These are phyloP conservation scores for Leucozona laternaria DNA, from an alignment of 2,888 invertebrate genomes.

Conservation along the genomic window DNA sequence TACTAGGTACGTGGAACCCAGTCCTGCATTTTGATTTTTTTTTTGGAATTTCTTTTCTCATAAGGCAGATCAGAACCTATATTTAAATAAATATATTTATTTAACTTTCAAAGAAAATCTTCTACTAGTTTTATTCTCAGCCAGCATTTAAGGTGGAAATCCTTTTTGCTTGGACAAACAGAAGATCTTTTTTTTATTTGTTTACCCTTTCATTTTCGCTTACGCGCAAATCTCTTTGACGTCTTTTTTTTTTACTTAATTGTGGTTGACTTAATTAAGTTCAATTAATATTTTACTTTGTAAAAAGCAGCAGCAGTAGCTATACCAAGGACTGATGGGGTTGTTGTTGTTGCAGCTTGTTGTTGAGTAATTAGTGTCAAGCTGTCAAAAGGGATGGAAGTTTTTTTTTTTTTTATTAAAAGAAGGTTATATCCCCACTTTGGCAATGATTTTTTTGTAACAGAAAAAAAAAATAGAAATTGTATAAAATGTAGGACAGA, in stretches of 20 bases:
- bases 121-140: too few relatives aligned
- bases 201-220: too few relatives aligned
- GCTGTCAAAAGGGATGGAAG: conserved; percentile 17
- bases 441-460: background rate
- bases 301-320: conserved; percentile 1
- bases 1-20: too few relatives aligned
- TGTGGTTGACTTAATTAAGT: conserved; percentile 37
- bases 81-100: too few relatives aligned
- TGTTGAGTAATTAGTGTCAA: conserved; percentile 40
- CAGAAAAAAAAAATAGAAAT: background rate
- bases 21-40: too few relatives aligned
- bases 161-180: too few relatives aligned
- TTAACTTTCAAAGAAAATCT: too few relatives aligned
- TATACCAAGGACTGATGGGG: conserved; percentile 1
- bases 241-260: conserved; percentile 20
- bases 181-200: too few relatives aligned
- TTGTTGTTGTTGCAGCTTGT: background rate
- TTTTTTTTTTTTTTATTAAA: background rate
- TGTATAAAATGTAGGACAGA: background rate
- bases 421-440: conserved; percentile 8
- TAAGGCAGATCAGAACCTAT: too few relatives aligned
- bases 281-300: conserved; percentile 29
- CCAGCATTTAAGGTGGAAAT: too few relatives aligned
- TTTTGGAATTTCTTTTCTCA: too few relatives aligned
- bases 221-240: conserved; percentile 38